These are phyloP conservation scores for Chelidonichthys spinosus DNA, from an alignment of 2,797 vertebrate species.

Conservation along the genomic window DNA sequence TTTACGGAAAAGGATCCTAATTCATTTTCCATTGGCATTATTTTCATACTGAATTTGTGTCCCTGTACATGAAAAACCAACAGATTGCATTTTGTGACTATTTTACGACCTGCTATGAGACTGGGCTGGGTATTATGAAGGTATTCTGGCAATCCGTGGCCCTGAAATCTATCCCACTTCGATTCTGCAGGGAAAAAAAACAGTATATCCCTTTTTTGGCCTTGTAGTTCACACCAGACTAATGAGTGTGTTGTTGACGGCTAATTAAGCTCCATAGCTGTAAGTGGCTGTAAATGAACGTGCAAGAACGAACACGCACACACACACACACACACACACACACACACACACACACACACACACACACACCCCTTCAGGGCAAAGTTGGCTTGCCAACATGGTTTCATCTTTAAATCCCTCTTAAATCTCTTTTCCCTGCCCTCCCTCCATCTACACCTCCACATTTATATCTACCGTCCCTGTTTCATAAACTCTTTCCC, in stretches of 20 bases:
- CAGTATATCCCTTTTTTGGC: not conserved
- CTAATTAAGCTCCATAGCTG: slow-evolving; percentile 37
- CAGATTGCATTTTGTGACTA: too few species aligned
- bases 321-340: slow-evolving; percentile 16
- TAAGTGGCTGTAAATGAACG: slow-evolving; percentile 29
- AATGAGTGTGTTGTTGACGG: slow-evolving; percentile 8
- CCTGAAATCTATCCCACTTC: not conserved
- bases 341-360: slow-evolving; percentile 8
- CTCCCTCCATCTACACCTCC: slow-evolving; percentile 4
- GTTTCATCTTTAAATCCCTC: slow-evolving; percentile 49
- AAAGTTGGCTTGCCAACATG: slow-evolving; percentile 40
- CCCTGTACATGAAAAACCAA: too few species aligned
- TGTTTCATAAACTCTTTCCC: not conserved
- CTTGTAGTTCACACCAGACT: not conserved
- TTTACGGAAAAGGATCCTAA: too few species aligned
- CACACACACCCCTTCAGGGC: slow-evolving; percentile 17
- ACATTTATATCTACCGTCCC: not conserved
- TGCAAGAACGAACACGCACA: not conserved
- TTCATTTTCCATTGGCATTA: too few species aligned
- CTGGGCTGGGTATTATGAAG: not conserved
- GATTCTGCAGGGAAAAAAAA: not conserved
- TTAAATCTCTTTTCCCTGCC: not conserved
- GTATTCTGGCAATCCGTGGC: not conserved
- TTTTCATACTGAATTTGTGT: too few species aligned
- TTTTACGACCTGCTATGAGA: too few species aligned